A percentile compares a stretch with the other conserved stretches of the same genome.
Evolutionary conservation across 2,113 vertebrate species (phyloP).

Genomic region (Ctenomys sociabilis): DNA sequence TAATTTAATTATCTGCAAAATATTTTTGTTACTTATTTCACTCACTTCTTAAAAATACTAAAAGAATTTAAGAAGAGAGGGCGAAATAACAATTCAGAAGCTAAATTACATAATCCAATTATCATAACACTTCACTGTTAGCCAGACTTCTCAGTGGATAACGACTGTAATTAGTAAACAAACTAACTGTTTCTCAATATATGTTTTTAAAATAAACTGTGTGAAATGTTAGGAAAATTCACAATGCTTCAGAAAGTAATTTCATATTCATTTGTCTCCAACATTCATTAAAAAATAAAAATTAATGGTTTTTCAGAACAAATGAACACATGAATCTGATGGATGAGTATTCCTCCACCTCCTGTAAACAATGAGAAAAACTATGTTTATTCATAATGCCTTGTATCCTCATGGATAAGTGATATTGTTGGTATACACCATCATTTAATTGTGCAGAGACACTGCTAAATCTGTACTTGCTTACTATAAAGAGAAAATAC

Average conservation of each 20-base stretch:
- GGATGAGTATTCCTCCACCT: neutral
- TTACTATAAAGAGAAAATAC: neutral
- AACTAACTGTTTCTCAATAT: neutral
- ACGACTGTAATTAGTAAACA: neutral
- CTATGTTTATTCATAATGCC: neutral
- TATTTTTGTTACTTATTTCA: neutral
- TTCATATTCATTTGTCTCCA: conserved; percentile 17
- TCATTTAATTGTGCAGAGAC: neutral
- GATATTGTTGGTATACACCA: neutral
- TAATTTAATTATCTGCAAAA: neutral
- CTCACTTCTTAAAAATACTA: neutral
- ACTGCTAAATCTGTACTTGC: neutral
- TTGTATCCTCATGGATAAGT: neutral
- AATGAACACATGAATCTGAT: neutral
- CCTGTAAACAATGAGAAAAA: neutral
- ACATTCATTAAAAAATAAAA: conserved; percentile 65
- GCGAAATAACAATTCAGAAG: neutral
- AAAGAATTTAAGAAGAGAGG: neutral
- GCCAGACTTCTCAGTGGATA: conserved; percentile 3
- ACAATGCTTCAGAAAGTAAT: conserved; percentile 3
- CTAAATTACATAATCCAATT: neutral
- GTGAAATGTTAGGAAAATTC: neutral
- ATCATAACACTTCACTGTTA: neutral
- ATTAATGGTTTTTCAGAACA: conserved; percentile 22
- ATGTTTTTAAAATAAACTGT: neutral